Conservation (phyloP, 2,888 invertebrate species). For the Ferdinandea cuprea region DNA sequence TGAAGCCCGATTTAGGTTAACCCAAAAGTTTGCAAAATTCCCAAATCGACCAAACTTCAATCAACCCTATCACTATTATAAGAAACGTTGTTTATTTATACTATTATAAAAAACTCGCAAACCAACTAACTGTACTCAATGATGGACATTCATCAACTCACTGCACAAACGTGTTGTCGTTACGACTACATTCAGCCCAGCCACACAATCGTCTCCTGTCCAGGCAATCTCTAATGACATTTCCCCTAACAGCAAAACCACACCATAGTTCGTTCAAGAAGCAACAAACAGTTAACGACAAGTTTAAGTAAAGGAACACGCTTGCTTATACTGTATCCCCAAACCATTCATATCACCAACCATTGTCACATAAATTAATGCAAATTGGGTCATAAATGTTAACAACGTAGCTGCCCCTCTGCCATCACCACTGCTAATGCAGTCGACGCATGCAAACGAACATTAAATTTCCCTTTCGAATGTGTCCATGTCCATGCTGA, state of each 20-base stretch:
- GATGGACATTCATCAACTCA: not conserved
- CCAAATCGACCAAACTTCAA: no score
- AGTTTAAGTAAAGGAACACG: not conserved
- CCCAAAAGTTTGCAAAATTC: no score
- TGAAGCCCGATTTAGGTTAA: no score
- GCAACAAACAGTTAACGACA: not conserved
- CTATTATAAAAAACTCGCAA: no score
- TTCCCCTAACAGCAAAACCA: not conserved
- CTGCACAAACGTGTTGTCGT: not conserved
- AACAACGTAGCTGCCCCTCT: not conserved
- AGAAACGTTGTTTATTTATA: no score
- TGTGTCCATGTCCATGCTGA: slow-evolving; percentile 6
- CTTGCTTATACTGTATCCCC: no score
- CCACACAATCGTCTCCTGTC: not conserved
- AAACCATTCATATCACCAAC: slow-evolving; percentile 31
- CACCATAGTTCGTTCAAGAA: not conserved
- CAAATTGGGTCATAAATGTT: slow-evolving; percentile 61
- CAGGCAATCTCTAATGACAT: not conserved
- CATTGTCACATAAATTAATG: slow-evolving; percentile 46
- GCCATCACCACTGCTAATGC: not conserved
- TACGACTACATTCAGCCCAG: not conserved
- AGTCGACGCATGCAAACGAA: slow-evolving; percentile 11
- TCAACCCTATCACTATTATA: no score
- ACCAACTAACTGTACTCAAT: no score
- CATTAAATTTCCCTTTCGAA: slow-evolving; percentile 27